Conservation (phyloP, 2,888 invertebrate species). For the Ochropleura leucogaster region DNA sequence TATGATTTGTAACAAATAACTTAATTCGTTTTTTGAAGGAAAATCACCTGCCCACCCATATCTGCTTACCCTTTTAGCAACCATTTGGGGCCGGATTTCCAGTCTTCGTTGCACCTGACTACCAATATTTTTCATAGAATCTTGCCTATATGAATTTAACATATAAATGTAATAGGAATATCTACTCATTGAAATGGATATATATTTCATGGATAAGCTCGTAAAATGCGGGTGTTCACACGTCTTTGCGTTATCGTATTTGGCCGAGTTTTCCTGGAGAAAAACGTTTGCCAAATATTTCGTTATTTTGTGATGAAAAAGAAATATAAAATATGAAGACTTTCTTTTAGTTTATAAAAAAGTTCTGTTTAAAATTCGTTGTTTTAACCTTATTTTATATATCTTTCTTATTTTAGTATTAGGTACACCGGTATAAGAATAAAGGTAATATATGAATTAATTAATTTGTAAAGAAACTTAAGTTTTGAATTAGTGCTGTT, state of each 20-base stretch:
- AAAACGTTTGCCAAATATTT: neutral
- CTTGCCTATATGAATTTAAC: neutral
- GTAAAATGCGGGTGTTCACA: constrained; percentile 29
- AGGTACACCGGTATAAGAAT: neutral
- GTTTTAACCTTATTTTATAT: neutral
- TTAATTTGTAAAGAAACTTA: neutral
- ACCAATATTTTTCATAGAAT: neutral
- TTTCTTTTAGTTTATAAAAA: neutral
- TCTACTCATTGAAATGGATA: constrained; percentile 17
- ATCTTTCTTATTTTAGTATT: neutral
- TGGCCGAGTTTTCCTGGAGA: constrained; percentile 20
- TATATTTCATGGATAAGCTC: constrained; percentile 20
- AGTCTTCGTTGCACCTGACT: neutral
- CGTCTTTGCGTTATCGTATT: constrained; percentile 12
- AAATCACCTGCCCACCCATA: too few species aligned
- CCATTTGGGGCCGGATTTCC: neutral
- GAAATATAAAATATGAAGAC: neutral
- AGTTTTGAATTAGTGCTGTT: neutral
- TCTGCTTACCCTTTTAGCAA: too few species aligned
- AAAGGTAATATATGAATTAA: neutral
- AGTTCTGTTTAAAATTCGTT: neutral
- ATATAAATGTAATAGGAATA: constrained; percentile 17
- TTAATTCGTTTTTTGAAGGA: neutral
- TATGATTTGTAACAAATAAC: neutral
- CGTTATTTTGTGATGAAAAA: constrained; percentile 1